Conservation (phyloP, 2,888 invertebrate genomes). For the Dermolepida albohirtum region DNA sequence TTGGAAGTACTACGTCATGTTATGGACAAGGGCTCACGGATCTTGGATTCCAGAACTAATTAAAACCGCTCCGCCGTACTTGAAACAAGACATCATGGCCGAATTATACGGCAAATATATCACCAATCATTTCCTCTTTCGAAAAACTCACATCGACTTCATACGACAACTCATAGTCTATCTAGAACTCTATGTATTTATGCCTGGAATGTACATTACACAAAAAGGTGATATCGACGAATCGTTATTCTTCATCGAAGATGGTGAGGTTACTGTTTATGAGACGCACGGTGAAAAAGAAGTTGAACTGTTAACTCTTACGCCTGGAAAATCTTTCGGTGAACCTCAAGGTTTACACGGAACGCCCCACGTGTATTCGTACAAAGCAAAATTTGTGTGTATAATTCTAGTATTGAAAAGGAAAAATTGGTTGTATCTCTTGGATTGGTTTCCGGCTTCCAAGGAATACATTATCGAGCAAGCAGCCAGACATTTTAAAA, state of each 20-base stretch:
- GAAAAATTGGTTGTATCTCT: slow-evolving; percentile 49
- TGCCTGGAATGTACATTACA: slow-evolving; percentile 68
- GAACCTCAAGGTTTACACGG: slow-evolving; percentile 49
- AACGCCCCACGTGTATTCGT: slow-evolving; percentile 47
- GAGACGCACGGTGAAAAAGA: slow-evolving; percentile 43
- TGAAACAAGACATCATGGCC: slow-evolving; percentile 65
- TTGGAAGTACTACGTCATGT: slow-evolving; percentile 68
- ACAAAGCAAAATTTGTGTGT: slow-evolving; percentile 49
- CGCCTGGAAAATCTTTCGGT: slow-evolving; percentile 49
- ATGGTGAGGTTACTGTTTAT: slow-evolving; percentile 64
- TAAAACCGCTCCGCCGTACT: slow-evolving; percentile 44
- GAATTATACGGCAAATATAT: slow-evolving; percentile 67
- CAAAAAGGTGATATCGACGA: slow-evolving; percentile 69
- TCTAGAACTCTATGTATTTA: slow-evolving; percentile 67
- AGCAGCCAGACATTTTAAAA: slow-evolving; percentile 18
- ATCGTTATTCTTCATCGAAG: slow-evolving; percentile 69
- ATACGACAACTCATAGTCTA: slow-evolving; percentile 67
- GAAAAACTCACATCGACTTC: slow-evolving; percentile 66
- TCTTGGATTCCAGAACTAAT: slow-evolving; percentile 62
- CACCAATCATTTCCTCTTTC: slow-evolving; percentile 66
- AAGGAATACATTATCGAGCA: slow-evolving; percentile 45
- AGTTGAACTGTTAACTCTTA: slow-evolving; percentile 34
- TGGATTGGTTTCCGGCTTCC: slow-evolving; percentile 53
- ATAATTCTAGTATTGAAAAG: slow-evolving; percentile 47
- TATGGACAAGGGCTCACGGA: slow-evolving; percentile 69